Conservation (phyloP, 2,888 invertebrate genomes). For the Campoletis raptor region DNA sequence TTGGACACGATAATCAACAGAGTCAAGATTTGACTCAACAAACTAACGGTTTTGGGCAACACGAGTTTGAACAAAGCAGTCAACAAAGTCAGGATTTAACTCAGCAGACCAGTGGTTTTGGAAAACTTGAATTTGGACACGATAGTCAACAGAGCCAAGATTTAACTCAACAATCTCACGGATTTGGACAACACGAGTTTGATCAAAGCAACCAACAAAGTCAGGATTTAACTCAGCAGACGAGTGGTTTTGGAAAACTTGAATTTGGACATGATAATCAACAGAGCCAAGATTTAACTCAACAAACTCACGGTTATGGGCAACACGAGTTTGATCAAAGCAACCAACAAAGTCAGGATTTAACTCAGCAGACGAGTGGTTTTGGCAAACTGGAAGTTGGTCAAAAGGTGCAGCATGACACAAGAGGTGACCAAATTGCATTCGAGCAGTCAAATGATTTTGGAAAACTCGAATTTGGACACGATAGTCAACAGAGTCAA, state of each 20-base stretch:
- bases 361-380: slow-evolving; percentile 40
- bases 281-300: background rate
- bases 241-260: slow-evolving; percentile 17
- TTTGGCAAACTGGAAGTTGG: background rate
- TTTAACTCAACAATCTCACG: slow-evolving; percentile 75
- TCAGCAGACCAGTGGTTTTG: slow-evolving; percentile 35
- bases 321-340: slow-evolving; percentile 51
- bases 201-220: slow-evolving; percentile 56
- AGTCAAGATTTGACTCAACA: slow-evolving; percentile 64
- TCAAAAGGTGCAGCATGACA: no score
- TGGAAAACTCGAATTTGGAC: slow-evolving; percentile 69
- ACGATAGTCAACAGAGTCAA: slow-evolving; percentile 74
- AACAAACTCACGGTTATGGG: slow-evolving; percentile 21
- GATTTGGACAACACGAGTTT: no score
- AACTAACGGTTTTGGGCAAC: slow-evolving; percentile 63
- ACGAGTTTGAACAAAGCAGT: slow-evolving; percentile 54
- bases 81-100: slow-evolving; percentile 66
- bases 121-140: background rate
- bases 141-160: slow-evolving; percentile 61
- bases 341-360: slow-evolving; percentile 65
- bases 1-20: slow-evolving; percentile 66
- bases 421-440: background rate
- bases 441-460: slow-evolving; percentile 50
- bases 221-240: slow-evolving; percentile 63
- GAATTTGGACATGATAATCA: background rate